Base-by-base conservation (phyloP, 2,888 invertebrate genomes). In the Rhingia rostrata region DNA sequence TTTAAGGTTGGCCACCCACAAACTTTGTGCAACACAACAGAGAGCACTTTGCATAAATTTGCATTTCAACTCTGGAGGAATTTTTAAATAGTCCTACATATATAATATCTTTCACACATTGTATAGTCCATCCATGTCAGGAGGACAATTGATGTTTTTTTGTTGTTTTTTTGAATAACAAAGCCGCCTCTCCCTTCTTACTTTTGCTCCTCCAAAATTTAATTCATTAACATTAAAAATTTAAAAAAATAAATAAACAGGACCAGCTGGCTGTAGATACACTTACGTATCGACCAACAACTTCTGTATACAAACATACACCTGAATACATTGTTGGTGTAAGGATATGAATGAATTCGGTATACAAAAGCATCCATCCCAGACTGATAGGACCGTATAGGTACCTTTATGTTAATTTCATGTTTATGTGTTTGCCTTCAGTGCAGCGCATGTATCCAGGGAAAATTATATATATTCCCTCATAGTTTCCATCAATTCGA, bases 191-290 rank as follows among this genome's bases (percentile, higher is more conserved):
- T 22, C 22, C 22, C 22, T 22, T 22, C 22, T 22, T 22, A 22
- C 22, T 22, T 22, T 32, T 14, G 33, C 10, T 12, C 37, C 6
- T 4, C 14, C 14, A 22, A 37, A 67, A 54, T 67, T 43, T 43
- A 56, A 67, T 56, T 67, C 35, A 56, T 47, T 56, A 67, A 22
- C 32, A 56, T 67, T 45, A 56, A 67, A 70, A 39, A 70, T 70
- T 60, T 51, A 51, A 60, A 70, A 22, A 22, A 22, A 22, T 22
- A 22, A 60, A 49, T 60, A 47, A 60, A 58, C 51, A 70, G 2
- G 6, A 7, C 30, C 7, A 49, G 10, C 12, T 54, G 6, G 1
- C 6, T 67, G 4, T 12, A 43, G 1, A 32, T 14, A 66, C 33
- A 54, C 4, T 39, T 35, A 35, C 22, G 22, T 22, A 22, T 22